Evolutionary conservation across 2,888 invertebrate species (phyloP).

Genomic region (Cistogaster globosa): DNA sequence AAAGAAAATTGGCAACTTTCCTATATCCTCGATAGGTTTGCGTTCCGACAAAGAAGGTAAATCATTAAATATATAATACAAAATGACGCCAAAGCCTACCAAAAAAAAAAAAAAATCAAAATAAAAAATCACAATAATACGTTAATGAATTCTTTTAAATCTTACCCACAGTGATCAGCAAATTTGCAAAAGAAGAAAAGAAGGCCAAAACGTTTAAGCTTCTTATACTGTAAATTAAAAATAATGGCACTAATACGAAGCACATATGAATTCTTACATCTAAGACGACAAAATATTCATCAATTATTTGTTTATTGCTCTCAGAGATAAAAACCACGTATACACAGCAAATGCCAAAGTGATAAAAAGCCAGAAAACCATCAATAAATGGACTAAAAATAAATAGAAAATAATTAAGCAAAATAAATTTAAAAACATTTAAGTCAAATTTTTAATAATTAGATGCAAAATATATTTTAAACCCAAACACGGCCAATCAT

Average conservation of each 20-base stretch:
- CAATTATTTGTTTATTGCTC: constrained; percentile 91
- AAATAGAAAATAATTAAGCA: not conserved
- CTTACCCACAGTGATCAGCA: constrained; percentile 88
- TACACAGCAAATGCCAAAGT: constrained; percentile 98
- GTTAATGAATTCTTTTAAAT: not conserved
- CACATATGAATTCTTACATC: constrained; percentile 84
- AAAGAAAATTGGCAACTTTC: constrained; percentile 91
- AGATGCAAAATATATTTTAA: not conserved
- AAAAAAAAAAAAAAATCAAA: not conserved
- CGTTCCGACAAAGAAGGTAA: constrained; percentile 84
- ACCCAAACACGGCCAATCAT: too few relatives aligned
- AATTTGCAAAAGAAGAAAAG: constrained; percentile 95
- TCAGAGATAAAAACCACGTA: constrained; percentile 97
- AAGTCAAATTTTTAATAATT: not conserved
- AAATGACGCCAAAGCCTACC: constrained; percentile 88
- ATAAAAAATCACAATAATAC: not conserved
- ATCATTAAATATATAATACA: constrained; percentile 91
- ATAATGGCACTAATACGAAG: constrained; percentile 87
- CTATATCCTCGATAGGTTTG: constrained; percentile 83
- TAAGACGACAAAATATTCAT: constrained; percentile 84
- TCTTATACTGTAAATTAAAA: constrained; percentile 88
- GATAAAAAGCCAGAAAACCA: constrained; percentile 93
- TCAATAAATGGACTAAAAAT: constrained; percentile 88
- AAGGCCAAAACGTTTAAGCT: constrained; percentile 94
- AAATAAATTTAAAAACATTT: not conserved